Percentiles rank a stretch among this genome's conserved stretches.
phyloP scores from a whole-genome alignment of 2,888 invertebrate species.

The Acholoe squamosa region DNA sequence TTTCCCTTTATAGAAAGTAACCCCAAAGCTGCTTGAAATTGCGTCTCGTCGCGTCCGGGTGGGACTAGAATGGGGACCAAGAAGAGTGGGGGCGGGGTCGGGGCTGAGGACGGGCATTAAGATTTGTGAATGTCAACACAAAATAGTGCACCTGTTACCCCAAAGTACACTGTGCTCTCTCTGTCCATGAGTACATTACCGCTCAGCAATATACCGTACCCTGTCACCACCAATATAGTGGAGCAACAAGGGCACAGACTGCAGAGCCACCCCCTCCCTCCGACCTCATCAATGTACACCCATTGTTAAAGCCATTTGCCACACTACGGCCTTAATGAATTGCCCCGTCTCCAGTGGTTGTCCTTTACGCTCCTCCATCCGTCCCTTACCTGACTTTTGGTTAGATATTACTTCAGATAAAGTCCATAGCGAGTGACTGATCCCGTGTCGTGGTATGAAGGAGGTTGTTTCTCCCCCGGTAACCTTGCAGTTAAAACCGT shows the following conservation, averaged over 20 bases:
- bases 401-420: slow-evolving; percentile 18
- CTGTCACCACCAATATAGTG: neutral
- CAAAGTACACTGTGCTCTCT: neutral
- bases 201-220: neutral
- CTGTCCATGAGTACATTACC: neutral
- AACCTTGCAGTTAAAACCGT: slow-evolving; percentile 7
- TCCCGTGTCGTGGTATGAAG: neutral
- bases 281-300: neutral
- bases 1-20: neutral
- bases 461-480: neutral
- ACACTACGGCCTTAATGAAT: slow-evolving; percentile 5
- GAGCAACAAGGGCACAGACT: too few relatives aligned
- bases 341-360: neutral
- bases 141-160: slow-evolving; percentile 16
- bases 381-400: neutral
- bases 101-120: neutral
- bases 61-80: too few relatives aligned
- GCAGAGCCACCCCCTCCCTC: neutral
- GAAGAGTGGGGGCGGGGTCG: too few relatives aligned
- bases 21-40: slow-evolving; percentile 9
- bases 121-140: slow-evolving; percentile 9
- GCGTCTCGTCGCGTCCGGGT: neutral
- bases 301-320: slow-evolving; percentile 4
- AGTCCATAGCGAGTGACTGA: neutral
- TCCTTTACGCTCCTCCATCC: neutral